These are phyloP conservation scores for Drosophila nebulosa DNA, from an alignment of 1,140 invertebrate species.

Conservation along the genomic window DNA sequence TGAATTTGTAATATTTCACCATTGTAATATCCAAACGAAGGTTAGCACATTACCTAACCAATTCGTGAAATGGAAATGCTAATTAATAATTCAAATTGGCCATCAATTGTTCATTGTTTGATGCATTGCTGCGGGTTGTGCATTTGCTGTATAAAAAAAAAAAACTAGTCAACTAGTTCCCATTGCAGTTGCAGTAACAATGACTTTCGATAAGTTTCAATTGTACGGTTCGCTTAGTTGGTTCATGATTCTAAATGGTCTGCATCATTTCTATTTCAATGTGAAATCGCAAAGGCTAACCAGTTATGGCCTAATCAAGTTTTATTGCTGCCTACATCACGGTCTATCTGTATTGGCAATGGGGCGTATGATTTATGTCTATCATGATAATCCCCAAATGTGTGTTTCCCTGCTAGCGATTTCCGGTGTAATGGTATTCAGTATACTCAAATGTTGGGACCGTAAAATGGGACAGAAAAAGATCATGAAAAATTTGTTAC, in stretches of 20 bases:
- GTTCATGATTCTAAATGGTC: slow-evolving; percentile 28
- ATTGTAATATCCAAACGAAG: too few species aligned
- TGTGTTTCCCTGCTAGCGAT: slow-evolving; percentile 25
- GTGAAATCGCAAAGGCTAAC: neutral
- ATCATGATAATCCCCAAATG: neutral
- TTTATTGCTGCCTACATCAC: slow-evolving; percentile 29
- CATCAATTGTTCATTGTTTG: too few species aligned
- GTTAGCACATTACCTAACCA: too few species aligned
- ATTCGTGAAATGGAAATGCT: too few species aligned
- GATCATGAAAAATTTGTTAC: neutral
- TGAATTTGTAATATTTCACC: too few species aligned
- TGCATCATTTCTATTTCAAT: slow-evolving; percentile 23
- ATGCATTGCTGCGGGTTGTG: neutral
- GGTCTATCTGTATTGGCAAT: slow-evolving; percentile 12
- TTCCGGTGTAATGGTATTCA: neutral
- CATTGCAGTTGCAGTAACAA: slow-evolving; percentile 1
- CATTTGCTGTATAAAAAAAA: too few species aligned
- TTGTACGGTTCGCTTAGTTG: slow-evolving; percentile 17
- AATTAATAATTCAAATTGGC: too few species aligned
- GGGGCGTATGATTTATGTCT: slow-evolving; percentile 12
- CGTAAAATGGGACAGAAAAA: neutral
- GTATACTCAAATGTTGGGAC: slow-evolving; percentile 25
- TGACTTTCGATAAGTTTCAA: neutral
- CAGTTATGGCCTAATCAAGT: neutral
- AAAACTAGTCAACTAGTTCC: neutral